These are phyloP conservation scores for Chloropsis hardwickii DNA, from an alignment of 2,113 vertebrate genomes.

Conservation along the genomic window DNA sequence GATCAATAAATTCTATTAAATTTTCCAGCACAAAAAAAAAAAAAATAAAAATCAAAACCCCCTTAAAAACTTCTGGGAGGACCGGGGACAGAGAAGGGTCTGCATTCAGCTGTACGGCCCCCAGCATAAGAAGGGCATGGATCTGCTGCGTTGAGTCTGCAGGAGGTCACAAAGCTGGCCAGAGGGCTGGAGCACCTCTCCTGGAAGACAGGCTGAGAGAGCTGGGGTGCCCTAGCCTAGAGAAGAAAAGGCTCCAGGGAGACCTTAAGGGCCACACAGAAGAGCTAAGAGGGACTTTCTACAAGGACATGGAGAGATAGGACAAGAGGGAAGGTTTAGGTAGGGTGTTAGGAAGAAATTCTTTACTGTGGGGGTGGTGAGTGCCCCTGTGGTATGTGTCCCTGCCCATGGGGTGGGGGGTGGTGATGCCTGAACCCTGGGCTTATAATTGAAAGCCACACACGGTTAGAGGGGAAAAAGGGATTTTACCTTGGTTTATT, in stretches of 20 bases:
- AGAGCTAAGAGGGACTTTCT: neutral
- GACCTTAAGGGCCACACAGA: neutral
- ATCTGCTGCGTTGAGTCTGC: neutral
- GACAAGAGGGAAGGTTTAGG: neutral
- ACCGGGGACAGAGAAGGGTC: neutral
- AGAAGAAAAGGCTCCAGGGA: neutral
- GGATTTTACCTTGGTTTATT: too few species aligned
- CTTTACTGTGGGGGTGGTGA: neutral
- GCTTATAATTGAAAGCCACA: too few species aligned
- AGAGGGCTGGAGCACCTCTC: neutral
- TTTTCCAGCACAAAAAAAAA: neutral
- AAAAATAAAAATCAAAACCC: fast-evolving
- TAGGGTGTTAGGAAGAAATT: neutral
- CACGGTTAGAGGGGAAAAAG: too few species aligned
- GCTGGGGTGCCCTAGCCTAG: neutral
- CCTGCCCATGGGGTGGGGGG: too few species aligned
- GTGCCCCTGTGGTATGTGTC: neutral
- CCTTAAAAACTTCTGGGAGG: neutral
- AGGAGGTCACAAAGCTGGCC: neutral
- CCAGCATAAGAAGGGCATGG: neutral
- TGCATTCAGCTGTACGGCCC: fast-evolving
- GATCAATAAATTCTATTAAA: neutral
- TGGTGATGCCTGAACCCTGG: too few species aligned
- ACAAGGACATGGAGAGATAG: neutral
- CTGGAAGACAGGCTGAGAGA: neutral